Percentiles rank a stretch among this genome's conserved stretches.
phyloP scores from a whole-genome alignment of 2,888 invertebrate species.

The Ichneumon xanthorius region DNA sequence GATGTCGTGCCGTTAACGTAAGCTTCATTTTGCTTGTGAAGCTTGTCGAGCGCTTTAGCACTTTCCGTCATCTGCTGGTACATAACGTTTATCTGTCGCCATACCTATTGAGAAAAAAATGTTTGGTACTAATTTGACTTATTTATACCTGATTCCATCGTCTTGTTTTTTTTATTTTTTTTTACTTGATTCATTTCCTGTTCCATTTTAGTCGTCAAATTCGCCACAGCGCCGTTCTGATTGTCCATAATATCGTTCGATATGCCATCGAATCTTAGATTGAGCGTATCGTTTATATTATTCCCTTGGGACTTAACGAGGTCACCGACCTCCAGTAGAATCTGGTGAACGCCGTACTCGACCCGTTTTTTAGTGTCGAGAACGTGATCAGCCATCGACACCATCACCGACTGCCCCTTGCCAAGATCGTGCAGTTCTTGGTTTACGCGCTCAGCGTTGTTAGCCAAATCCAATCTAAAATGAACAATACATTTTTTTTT shows the following conservation, averaged over 20 bases:
- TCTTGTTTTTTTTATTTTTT: not conserved
- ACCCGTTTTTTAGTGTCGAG: conserved; percentile 93
- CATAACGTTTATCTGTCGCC: conserved; percentile 96
- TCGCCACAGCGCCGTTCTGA: conserved; percentile 90
- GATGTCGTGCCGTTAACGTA: conserved; percentile 92
- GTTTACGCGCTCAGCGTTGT: conserved; percentile 77
- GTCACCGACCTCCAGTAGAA: conserved; percentile 91
- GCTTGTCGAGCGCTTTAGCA: conserved; percentile 90
- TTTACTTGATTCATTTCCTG: conserved; percentile 90
- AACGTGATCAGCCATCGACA: conserved; percentile 94
- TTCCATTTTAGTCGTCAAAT: conserved; percentile 92
- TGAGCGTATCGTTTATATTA: conserved; percentile 89
- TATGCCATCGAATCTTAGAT: conserved; percentile 89
- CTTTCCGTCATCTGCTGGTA: conserved; percentile 92
- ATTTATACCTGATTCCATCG: conserved; percentile 86
- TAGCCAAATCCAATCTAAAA: conserved; percentile 78
- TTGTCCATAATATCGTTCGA: conserved; percentile 90
- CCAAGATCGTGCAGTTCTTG: conserved; percentile 86
- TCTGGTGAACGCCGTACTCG: conserved; percentile 94
- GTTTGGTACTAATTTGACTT: not conserved
- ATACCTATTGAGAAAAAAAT: conserved; percentile 86
- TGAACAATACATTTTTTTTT: not conserved
- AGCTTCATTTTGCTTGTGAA: conserved; percentile 91
- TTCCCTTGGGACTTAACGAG: conserved; percentile 89
- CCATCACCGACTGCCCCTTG: conserved; percentile 91